Conservation (phyloP, 1,140 invertebrate species). For the Belonocnema kinseyi region DNA sequence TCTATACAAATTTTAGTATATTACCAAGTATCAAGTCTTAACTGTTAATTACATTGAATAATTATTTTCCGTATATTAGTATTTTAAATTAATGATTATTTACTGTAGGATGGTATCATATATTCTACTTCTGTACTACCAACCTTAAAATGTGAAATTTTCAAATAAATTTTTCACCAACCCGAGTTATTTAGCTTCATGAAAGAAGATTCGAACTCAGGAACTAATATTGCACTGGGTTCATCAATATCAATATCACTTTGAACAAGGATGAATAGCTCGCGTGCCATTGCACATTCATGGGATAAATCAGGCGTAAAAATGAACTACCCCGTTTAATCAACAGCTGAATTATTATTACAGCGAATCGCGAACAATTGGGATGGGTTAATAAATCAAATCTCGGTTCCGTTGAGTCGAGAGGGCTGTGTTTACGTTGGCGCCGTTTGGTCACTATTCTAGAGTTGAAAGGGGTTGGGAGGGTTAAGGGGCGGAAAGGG, state of each 20-base stretch:
- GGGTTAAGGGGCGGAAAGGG: conserved; percentile 26
- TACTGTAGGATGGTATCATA: no score
- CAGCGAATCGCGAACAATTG: conserved; percentile 52
- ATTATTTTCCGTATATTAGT: no score
- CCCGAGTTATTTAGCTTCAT: not conserved
- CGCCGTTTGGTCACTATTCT: conserved; percentile 11
- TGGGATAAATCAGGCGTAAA: conserved; percentile 48
- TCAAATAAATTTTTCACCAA: not conserved
- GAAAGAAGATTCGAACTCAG: not conserved
- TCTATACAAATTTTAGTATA: no score
- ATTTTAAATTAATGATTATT: no score
- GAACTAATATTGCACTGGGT: conserved; percentile 13
- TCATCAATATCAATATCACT: conserved; percentile 27
- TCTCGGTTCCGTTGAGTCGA: conserved; percentile 31
- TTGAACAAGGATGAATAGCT: conserved; percentile 14
- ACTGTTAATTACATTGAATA: no score
- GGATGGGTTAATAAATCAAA: conserved; percentile 54
- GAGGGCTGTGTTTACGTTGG: conserved; percentile 3
- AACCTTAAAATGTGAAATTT: no score
- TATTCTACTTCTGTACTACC: no score
- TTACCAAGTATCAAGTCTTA: no score
- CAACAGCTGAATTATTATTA: conserved; percentile 53
- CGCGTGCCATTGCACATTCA: conserved; percentile 28
- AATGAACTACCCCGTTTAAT: conserved; percentile 53
- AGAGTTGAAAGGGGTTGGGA: conserved; percentile 4